Percentiles rank a stretch among this genome's conserved stretches.
Evolutionary conservation across 92 coral and sea anemone genomes (phyloP).

Genomic region (Epizoanthus scotinus): DNA sequence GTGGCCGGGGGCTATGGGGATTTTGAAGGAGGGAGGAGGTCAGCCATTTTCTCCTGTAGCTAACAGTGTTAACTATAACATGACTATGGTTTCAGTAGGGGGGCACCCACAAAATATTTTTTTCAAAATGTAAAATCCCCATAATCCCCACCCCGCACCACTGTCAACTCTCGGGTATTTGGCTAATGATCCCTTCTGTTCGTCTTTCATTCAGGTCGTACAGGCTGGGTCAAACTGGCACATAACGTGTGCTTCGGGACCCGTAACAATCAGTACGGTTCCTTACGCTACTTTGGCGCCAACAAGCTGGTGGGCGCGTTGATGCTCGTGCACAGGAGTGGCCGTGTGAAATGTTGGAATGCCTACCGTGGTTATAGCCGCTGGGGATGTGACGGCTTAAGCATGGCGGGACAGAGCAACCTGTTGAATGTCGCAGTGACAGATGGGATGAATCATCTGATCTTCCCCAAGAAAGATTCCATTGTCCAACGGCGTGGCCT

Average conservation of each 20-base stretch:
- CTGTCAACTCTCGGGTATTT: background rate
- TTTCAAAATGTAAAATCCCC: no score
- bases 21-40: no score
- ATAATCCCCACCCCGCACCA: no score
- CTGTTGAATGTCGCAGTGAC: slow-evolving; percentile 9
- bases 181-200: background rate
- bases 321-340: slow-evolving; percentile 1
- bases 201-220: background rate
- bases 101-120: no score
- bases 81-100: no score
- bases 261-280: slow-evolving; percentile 21
- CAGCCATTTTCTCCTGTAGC: no score
- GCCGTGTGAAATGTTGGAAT: slow-evolving; percentile 20
- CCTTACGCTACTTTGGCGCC: background rate
- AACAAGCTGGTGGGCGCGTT: background rate
- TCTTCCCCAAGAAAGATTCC: slow-evolving; percentile 27
- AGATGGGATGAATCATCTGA: slow-evolving; percentile 18
- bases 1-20: no score
- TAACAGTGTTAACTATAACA: no score
- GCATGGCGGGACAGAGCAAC: background rate
- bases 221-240: background rate
- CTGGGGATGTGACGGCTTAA: slow-evolving; percentile 1
- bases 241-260: slow-evolving; percentile 3
- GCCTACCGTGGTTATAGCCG: slow-evolving; percentile 4
- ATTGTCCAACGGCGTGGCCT: slow-evolving; percentile 11